Conservation (phyloP, 2,888 invertebrate genomes). For the Listrodromus nycthemerus region DNA sequence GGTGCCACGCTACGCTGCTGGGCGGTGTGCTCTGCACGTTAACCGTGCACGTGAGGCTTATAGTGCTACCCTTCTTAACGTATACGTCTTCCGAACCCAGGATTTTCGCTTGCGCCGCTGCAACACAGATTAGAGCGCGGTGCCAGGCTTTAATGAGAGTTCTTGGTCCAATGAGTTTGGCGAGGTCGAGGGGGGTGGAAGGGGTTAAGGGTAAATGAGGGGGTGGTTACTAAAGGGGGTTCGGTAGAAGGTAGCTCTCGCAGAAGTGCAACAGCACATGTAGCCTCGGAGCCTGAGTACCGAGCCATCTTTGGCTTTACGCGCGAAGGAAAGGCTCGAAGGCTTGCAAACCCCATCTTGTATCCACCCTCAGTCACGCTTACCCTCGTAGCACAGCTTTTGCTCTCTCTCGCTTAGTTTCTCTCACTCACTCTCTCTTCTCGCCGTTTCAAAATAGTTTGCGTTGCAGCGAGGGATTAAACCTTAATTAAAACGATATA, state of each 20-base stretch:
- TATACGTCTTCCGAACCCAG: constrained; percentile 94
- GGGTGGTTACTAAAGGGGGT: background rate
- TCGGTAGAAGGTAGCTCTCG: constrained; percentile 26
- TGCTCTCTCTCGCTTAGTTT: background rate
- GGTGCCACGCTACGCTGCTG: constrained; percentile 92
- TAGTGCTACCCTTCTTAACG: constrained; percentile 96
- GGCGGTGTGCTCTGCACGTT: constrained; percentile 93
- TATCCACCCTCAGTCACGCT: background rate
- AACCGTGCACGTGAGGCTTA: constrained; percentile 94
- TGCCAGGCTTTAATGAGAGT: constrained; percentile 66
- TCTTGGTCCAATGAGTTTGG: constrained; percentile 61
- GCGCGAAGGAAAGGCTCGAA: constrained; percentile 44
- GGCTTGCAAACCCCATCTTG: constrained; percentile 19
- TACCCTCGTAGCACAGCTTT: background rate
- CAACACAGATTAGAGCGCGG: constrained; percentile 83
- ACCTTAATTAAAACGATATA: constrained; percentile 65
- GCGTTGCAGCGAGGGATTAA: constrained; percentile 58
- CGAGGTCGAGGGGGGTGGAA: constrained; percentile 45
- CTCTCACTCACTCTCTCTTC: background rate
- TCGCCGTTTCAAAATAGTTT: constrained; percentile 60
- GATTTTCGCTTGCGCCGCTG: constrained; percentile 95
- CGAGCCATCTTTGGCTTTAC: constrained; percentile 52
- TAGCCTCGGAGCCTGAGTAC: constrained; percentile 32
- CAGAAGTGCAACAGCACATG: constrained; percentile 40
- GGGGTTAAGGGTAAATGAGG: constrained; percentile 23